Base-by-base conservation (phyloP, 2,113 vertebrate species). In the Peromyscus polionotus region DNA sequence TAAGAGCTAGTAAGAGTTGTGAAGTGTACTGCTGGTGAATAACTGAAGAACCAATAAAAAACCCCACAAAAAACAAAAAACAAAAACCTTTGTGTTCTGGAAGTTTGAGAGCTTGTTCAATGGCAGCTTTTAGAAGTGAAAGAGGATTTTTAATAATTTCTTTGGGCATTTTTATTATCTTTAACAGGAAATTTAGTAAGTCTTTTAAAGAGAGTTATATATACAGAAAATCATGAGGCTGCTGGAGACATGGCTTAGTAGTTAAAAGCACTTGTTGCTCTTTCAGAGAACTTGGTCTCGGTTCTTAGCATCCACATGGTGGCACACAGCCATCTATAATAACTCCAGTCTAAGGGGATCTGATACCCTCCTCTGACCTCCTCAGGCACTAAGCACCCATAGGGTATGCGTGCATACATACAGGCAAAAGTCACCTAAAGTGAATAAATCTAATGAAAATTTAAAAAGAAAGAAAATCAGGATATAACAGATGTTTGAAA, bases 41-140 rank as follows among this genome's bases (percentile, higher is more conserved):
- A 90, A 79, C 39, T 91, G 28, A 94, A 95, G 33, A 95, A 93
- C 19, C 81, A 90, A 95, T 72, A 93, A 68, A 26, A 67, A 9
- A 42, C 39, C 14, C 31, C 8, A 7, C 51, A 24, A 57, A 36
- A 68, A 39, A 48, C 5, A 48, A 48, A 48, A 48, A 6, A 6
- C 45, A 48, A 48, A 68, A 87, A 33, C 42, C 67, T 95, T 90
- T 93, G 57, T 92, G 0, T 92, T 48, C 7, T 88, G 57, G 59
- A 92, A 87, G 17, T 59, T 97, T 63, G 61, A 31, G 48, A 95
- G 70, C 12, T 96, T 80, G 28, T 95, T 73, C 33, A 88, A 57
- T 65, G 13, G 48, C 42, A 97, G 11, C 79, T 72, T 7, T 95
- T 97, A 86, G 59, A 96, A 97, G 59, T 92, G 16, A 92, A 96